Evolutionary conservation across 2,888 invertebrate genomes (phyloP).

Genomic region (Antitype chi): DNA sequence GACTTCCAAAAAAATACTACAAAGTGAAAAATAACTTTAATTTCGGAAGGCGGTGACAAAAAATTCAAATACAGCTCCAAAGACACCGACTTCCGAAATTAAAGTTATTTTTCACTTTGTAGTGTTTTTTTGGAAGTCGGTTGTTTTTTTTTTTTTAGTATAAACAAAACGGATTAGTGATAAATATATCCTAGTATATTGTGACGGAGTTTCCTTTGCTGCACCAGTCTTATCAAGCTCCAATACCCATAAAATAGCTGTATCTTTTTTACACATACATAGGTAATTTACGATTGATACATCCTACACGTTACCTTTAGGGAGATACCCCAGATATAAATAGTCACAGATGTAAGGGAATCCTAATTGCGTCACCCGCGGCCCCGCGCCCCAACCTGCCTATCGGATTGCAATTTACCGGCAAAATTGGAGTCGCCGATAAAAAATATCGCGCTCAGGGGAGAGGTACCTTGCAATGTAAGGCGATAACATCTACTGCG

Average conservation of each 20-base stretch:
- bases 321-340: constrained; percentile 52
- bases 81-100: too few species aligned
- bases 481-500: constrained; percentile 48
- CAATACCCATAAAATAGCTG: constrained; percentile 4
- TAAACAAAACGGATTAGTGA: background rate
- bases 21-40: too few species aligned
- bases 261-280: background rate
- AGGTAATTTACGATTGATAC: background rate
- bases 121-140: too few species aligned
- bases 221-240: background rate
- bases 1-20: too few species aligned
- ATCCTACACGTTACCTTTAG: background rate
- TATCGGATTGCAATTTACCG: constrained; percentile 87
- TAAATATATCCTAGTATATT: background rate
- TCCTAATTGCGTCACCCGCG: constrained; percentile 65
- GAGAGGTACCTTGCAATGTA: constrained; percentile 64
- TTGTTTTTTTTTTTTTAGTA: background rate
- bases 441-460: constrained; percentile 83
- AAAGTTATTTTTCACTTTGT: too few species aligned
- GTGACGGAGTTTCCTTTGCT: background rate
- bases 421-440: constrained; percentile 76
- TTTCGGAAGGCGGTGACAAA: too few species aligned
- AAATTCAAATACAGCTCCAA: too few species aligned
- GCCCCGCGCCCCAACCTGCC: constrained; percentile 74
- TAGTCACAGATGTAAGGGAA: constrained; percentile 61